Conservation (phyloP, 2,888 invertebrate genomes). For the Ctenicera cuprea region DNA sequence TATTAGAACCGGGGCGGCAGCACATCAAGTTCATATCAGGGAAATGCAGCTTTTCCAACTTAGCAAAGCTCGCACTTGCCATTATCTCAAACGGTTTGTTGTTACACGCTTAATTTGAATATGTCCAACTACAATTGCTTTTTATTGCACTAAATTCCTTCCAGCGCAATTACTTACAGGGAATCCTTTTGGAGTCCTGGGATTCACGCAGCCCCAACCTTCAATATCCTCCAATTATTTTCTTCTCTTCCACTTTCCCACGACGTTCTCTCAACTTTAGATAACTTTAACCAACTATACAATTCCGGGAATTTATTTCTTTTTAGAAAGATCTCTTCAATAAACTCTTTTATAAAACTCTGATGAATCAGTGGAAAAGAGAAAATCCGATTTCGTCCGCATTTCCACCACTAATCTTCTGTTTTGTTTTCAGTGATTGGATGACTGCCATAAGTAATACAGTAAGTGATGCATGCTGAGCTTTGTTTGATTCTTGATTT, state of each 20-base stretch:
- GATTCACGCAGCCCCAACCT: conserved; percentile 32
- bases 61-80: not conserved
- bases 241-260: conserved; percentile 21
- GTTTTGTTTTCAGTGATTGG: conserved; percentile 79
- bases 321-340: conserved; percentile 16
- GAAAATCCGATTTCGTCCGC: conserved; percentile 6
- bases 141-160: conserved; percentile 19
- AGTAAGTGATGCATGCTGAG: conserved; percentile 74
- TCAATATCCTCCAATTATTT: conserved; percentile 38
- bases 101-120: conserved; percentile 23
- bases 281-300: conserved; percentile 38
- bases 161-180: conserved; percentile 24
- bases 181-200: conserved; percentile 19
- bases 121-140: conserved; percentile 17
- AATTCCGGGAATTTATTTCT: conserved; percentile 25
- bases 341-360: conserved; percentile 24
- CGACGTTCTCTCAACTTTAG: conserved; percentile 35
- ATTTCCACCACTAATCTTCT: conserved; percentile 6
- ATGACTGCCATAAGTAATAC: conserved; percentile 87
- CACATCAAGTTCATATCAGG: not conserved
- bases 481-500: not conserved
- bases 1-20: not conserved
- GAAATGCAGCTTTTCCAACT: not conserved
- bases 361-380: conserved; percentile 18
- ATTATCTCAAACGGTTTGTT: conserved; percentile 6